phyloP scores from a whole-genome alignment of 1,140 invertebrate genomes.

The Nymphalis io region DNA sequence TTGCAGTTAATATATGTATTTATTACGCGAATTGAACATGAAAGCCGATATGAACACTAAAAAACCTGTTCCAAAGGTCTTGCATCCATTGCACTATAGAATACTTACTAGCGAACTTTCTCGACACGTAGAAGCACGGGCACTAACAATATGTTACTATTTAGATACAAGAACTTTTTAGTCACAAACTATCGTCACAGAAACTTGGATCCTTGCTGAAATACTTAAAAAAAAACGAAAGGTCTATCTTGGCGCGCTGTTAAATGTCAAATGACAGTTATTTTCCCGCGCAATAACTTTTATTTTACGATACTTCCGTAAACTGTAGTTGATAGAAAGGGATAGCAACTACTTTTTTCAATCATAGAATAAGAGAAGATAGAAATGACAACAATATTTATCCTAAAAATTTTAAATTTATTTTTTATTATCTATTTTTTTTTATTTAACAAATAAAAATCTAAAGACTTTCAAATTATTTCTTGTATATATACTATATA shows the following conservation, averaged over 20 bases:
- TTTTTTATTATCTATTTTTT: no score
- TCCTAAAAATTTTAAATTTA: neutral
- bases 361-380: neutral
- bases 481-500: no score
- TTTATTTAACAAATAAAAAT: no score
- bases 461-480: no score
- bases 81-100: neutral
- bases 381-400: neutral
- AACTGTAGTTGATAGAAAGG: conserved; percentile 1
- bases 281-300: conserved; percentile 51
- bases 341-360: conserved; percentile 1
- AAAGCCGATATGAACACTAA: conserved; percentile 3
- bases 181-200: conserved; percentile 3
- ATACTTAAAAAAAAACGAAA: conserved; percentile 15
- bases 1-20: neutral
- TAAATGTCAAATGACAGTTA: conserved; percentile 42
- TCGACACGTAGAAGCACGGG: conserved; percentile 10
- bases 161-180: neutral
- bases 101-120: conserved; percentile 22
- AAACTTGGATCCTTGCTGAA: neutral
- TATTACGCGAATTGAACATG: neutral
- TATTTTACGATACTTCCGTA: conserved; percentile 33
- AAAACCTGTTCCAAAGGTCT: conserved; percentile 18
- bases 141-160: neutral
- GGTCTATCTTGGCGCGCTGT: conserved; percentile 35